Conservation (phyloP, 2,888 invertebrate species). For the Germaria angustata region DNA sequence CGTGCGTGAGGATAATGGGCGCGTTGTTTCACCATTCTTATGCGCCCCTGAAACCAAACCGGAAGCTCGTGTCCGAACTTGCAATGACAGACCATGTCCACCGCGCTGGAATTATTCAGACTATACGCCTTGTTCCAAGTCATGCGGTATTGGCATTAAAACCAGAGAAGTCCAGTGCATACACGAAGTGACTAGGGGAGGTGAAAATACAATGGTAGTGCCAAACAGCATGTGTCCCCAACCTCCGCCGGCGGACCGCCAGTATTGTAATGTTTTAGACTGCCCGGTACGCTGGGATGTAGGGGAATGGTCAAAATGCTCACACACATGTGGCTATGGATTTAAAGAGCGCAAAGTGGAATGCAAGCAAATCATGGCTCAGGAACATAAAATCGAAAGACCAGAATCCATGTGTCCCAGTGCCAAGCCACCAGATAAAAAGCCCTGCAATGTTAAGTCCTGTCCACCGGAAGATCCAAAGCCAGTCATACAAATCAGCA, state of each 20-base stretch:
- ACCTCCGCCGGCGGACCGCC: constrained; percentile 92
- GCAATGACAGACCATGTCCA: constrained; percentile 97
- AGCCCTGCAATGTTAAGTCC: constrained; percentile 91
- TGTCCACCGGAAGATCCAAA: constrained; percentile 87
- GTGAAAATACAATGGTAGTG: constrained; percentile 94
- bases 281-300: constrained; percentile 95
- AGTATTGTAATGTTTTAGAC: constrained; percentile 95
- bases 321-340: constrained; percentile 95
- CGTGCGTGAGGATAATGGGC: constrained; percentile 91
- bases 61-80: constrained; percentile 91
- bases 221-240: constrained; percentile 95
- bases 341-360: constrained; percentile 89
- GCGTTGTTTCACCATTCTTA: constrained; percentile 92
- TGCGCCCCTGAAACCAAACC: constrained; percentile 93
- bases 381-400: constrained; percentile 92
- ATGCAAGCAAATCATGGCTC: constrained; percentile 96
- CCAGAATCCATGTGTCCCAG: constrained; percentile 88
- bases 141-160: constrained; percentile 96
- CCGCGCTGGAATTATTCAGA: constrained; percentile 96
- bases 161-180: constrained; percentile 86
- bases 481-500: constrained; percentile 88
- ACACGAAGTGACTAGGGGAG: constrained; percentile 89
- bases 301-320: constrained; percentile 94
- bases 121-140: constrained; percentile 93
- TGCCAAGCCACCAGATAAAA: constrained; percentile 87